Evolutionary conservation across 2,888 invertebrate species (phyloP), one percentile per base, ranked within the genome.

Genomic region (Cordilura impudica): DNA sequence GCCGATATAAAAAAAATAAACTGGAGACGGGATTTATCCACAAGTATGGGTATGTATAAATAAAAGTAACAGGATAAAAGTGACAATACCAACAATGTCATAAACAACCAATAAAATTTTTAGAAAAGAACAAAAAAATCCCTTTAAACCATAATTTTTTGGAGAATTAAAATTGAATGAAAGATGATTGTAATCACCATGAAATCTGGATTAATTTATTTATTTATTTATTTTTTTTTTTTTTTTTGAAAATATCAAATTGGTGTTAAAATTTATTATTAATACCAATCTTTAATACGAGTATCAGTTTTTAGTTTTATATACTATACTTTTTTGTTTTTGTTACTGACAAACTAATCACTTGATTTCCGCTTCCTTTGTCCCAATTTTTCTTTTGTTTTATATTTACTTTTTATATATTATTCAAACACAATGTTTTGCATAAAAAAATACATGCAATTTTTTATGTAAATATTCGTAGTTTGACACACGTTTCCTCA

Each of bases 51-150:
- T 35, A 58, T 47, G 49, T 71, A 49, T 53, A 60, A 53, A 65
- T 58, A 61, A 51, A 67, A 71, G 45, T 56, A 71, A 67, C 49
- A 71, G 56, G n/a, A 58, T 29, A 51, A 49, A 58, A 51, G 65
- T 74, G 67, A 58, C 54, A 75, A 65, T 78, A 75, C 75, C 67
- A 75, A 72, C 56, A 79, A 72, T 23, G 67, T 45, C 63, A 75
- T 75, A 79, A 79, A 75, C 75, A 72, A 75, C 75, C 71, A 79
- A 79, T 79, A 79, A 79, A 75, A 71, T 53, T 60, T 45, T 26
- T 49, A 49, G 18, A 7, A 63, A 61, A 49, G 45, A 29, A 63
- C 19, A 16, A 8, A n/a, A 35, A 23, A 5, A 0, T 54, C 21
- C 67, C 16, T 53, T 21, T 18, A 29, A 1, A 2, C 35, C 12